Conservation (phyloP, 2,113 vertebrate genomes). For the Oreochromis spilurus region DNA sequence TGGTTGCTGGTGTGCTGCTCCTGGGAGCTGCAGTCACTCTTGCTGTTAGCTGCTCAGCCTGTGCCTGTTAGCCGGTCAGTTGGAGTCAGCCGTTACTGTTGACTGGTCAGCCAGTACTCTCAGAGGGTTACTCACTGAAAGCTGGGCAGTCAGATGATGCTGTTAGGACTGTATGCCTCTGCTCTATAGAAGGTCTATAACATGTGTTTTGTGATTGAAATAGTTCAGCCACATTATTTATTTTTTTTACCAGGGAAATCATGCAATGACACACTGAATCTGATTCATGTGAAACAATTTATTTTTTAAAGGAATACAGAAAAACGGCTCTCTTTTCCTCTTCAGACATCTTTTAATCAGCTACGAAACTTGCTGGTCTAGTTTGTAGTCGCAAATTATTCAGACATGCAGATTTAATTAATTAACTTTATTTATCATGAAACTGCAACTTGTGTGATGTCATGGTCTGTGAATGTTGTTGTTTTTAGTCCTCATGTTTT, state of each 20-base stretch:
- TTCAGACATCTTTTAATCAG: not conserved
- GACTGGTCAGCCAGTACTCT: not conserved
- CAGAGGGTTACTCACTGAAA: not conserved
- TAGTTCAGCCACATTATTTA: not conserved
- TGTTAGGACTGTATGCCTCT: not conserved
- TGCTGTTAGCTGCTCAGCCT: not conserved
- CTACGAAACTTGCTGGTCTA: not conserved
- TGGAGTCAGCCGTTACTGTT: not conserved
- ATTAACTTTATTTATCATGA: not conserved
- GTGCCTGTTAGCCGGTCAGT: not conserved
- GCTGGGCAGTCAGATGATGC: not conserved
- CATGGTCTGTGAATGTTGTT: not conserved
- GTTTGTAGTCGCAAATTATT: not conserved
- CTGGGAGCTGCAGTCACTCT: not conserved
- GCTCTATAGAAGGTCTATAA: not conserved
- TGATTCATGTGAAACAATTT: not conserved
- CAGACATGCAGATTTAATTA: not conserved
- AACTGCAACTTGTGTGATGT: not conserved
- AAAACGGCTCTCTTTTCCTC: not conserved
- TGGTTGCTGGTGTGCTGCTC: too few species aligned
- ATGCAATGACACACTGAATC: not conserved
- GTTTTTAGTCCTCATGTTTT: not conserved
- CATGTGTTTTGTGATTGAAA: not conserved
- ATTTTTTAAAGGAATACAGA: not conserved
- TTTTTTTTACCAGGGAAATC: not conserved